Conservation (phyloP, 2,113 vertebrate species). For the Xyrauchen texanus region DNA sequence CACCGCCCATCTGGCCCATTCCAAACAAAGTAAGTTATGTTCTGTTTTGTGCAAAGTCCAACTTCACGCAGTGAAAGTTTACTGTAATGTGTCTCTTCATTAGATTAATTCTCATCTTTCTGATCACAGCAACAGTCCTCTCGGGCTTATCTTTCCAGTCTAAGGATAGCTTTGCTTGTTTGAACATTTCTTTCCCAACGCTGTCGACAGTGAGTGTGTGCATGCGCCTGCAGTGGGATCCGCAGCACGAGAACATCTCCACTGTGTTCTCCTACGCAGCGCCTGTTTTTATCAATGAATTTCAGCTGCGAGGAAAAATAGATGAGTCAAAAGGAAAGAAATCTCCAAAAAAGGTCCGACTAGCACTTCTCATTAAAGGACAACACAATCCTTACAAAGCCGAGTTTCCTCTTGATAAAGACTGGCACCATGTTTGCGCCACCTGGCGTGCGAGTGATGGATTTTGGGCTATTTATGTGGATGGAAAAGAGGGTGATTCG, state of each 20-base stretch:
- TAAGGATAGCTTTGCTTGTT: conserved; percentile 72
- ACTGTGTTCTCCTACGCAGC: conserved; percentile 85
- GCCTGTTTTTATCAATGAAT: conserved; percentile 79
- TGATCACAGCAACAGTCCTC: conserved; percentile 45
- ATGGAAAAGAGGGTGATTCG: conserved; percentile 63
- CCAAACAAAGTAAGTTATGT: conserved; percentile 65
- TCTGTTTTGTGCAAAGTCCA: neutral
- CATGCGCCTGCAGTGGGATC: conserved; percentile 83
- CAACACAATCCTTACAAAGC: conserved; percentile 83
- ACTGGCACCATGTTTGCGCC: conserved; percentile 88
- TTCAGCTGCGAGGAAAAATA: conserved; percentile 81
- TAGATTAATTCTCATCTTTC: conserved; percentile 45
- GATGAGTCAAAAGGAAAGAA: conserved; percentile 63
- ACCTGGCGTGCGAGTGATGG: conserved; percentile 69
- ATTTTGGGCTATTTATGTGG: conserved; percentile 29
- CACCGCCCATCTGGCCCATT: conserved; percentile 34
- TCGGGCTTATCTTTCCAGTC: conserved; percentile 78
- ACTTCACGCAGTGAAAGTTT: neutral
- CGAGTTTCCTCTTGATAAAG: conserved; percentile 73
- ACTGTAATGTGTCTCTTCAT: neutral
- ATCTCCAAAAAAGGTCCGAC: conserved; percentile 58
- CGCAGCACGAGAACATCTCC: conserved; percentile 65
- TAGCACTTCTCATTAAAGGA: conserved; percentile 83
- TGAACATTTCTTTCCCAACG: conserved; percentile 73
- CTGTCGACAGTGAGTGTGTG: conserved; percentile 79